phyloP scores from a whole-genome alignment of 2,888 invertebrate species.

The Drosophila macrospina region DNA sequence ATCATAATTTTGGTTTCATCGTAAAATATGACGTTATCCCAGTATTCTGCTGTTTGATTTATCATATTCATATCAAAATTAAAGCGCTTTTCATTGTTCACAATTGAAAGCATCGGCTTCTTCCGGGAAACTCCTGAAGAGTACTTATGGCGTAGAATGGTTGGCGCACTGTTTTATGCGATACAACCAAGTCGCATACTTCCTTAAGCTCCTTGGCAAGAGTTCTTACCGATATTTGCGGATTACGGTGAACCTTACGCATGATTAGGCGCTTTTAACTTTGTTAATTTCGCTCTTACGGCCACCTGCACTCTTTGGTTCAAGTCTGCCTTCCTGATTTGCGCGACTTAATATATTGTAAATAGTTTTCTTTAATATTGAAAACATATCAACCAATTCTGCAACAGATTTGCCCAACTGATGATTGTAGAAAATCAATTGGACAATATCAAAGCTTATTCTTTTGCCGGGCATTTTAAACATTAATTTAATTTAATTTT shows the following conservation, averaged over 20 bases:
- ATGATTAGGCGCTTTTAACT: slow-evolving; percentile 2
- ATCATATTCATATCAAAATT: background rate
- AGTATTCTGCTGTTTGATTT: background rate
- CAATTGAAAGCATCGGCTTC: slow-evolving; percentile 1
- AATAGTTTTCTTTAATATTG: too few relatives aligned
- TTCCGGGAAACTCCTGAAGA: background rate
- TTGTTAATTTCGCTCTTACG: background rate
- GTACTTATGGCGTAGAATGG: too few relatives aligned
- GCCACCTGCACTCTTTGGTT: slow-evolving; percentile 1
- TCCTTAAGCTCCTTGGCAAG: slow-evolving; percentile 12
- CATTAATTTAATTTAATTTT: too few relatives aligned
- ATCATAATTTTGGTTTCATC: slow-evolving; percentile 1
- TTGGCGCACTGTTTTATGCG: too few relatives aligned
- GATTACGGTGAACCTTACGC: background rate
- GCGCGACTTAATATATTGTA: too few relatives aligned
- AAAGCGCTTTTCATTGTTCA: slow-evolving; percentile 2
- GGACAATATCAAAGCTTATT: too few relatives aligned
- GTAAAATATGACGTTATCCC: too few relatives aligned
- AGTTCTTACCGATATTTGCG: slow-evolving; percentile 2
- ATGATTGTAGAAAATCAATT: too few relatives aligned
- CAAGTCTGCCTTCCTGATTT: background rate
- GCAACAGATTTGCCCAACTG: too few relatives aligned
- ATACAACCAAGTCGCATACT: background rate
- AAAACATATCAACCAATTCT: too few relatives aligned
- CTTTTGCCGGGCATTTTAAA: too few relatives aligned